Evolutionary conservation across 2,113 vertebrate species (phyloP).

Genomic region (Cynopterus brachyotis): DNA sequence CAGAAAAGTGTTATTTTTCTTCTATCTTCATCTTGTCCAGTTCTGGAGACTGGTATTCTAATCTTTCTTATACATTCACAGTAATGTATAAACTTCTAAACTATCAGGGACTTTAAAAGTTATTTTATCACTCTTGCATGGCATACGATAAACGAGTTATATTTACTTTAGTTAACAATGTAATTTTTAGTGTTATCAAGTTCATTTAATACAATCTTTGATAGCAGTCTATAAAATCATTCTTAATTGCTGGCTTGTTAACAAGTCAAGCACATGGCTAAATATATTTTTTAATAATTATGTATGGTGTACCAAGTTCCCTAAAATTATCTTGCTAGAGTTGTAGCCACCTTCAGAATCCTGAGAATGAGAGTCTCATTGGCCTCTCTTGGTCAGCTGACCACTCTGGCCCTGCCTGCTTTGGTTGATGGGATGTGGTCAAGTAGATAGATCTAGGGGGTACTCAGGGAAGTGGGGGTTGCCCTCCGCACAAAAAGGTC

Average conservation of each 20-base stretch:
- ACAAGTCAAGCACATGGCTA: neutral
- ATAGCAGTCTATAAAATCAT: neutral
- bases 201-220: slow-evolving; percentile 13
- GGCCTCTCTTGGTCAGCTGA: neutral
- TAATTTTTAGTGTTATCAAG: slow-evolving; percentile 8
- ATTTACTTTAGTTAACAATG: neutral
- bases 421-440: neutral
- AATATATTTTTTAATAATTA: slow-evolving; percentile 18
- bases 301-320: neutral
- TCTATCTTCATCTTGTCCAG: neutral
- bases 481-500: neutral
- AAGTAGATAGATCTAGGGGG: neutral
- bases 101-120: neutral
- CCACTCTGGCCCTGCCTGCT: neutral
- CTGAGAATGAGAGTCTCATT: neutral
- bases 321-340: neutral
- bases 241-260: slow-evolving; percentile 5
- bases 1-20: slow-evolving; percentile 16
- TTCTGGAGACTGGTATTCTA: neutral
- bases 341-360: neutral
- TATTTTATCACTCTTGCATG: neutral
- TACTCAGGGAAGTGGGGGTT: neutral
- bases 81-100: neutral
- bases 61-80: neutral
- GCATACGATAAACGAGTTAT: neutral